Conservation (phyloP, 2,888 invertebrate genomes). For the Sycophila texana region DNA sequence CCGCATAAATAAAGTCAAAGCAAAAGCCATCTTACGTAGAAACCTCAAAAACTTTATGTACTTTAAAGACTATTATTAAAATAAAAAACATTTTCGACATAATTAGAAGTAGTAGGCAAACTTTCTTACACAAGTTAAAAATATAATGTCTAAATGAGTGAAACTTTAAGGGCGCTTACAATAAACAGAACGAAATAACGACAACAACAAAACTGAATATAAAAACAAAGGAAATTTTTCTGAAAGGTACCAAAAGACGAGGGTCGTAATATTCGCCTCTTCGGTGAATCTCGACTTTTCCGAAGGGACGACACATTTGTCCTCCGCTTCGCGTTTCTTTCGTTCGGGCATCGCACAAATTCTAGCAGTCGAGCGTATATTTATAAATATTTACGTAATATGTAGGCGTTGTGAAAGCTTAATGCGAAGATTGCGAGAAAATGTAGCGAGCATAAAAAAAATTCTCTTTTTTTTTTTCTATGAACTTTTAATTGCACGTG, state of each 20-base stretch:
- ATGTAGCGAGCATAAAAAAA: constrained; percentile 1
- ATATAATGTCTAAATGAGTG: constrained; percentile 11
- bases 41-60: neutral
- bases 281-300: neutral
- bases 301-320: constrained; percentile 17
- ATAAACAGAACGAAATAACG: neutral
- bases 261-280: neutral
- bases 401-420: constrained; percentile 37
- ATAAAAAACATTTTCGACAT: neutral
- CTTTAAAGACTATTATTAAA: constrained; percentile 10
- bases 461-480: constrained; percentile 5
- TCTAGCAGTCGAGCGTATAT: constrained; percentile 37
- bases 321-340: constrained; percentile 28
- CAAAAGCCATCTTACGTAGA: no score
- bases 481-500: neutral
- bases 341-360: constrained; percentile 47
- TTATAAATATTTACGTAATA: constrained; percentile 40
- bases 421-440: constrained; percentile 23
- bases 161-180: constrained; percentile 50
- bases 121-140: neutral
- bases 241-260: constrained; percentile 16
- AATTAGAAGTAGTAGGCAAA: neutral
- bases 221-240: constrained; percentile 15
- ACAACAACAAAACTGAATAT: neutral
- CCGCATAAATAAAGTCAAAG: neutral